Evolutionary conservation across 2,888 invertebrate genomes (phyloP).

Genomic region (Vesta saturnalis): DNA sequence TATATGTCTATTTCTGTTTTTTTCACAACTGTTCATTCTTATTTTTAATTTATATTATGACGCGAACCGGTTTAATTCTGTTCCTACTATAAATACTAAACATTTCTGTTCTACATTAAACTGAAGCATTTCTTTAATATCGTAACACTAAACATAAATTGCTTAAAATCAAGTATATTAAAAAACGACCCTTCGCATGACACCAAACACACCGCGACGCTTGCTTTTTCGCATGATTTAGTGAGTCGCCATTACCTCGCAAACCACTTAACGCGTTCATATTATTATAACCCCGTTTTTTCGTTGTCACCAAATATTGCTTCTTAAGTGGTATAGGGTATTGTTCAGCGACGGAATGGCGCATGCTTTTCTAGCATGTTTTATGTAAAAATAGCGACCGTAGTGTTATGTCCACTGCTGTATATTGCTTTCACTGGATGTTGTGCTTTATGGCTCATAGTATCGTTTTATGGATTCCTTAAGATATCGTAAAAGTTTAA

Average conservation of each 20-base stretch:
- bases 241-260: conserved; percentile 33
- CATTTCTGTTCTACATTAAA: conserved; percentile 53
- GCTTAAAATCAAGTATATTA: conserved; percentile 55
- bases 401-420: conserved; percentile 35
- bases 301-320: background rate
- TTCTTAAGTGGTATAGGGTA: conserved; percentile 4
- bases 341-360: conserved; percentile 34
- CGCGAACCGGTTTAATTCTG: conserved; percentile 33
- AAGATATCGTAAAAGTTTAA: conserved; percentile 4
- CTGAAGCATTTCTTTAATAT: conserved; percentile 56
- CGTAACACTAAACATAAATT: conserved; percentile 57
- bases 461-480: conserved; percentile 32
- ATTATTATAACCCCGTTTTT: background rate
- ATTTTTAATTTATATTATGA: background rate
- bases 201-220: conserved; percentile 39
- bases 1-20: background rate
- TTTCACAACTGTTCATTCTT: background rate
- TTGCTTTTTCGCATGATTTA: conserved; percentile 34
- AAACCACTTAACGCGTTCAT: conserved; percentile 17
- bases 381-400: conserved; percentile 39
- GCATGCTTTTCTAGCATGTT: conserved; percentile 41
- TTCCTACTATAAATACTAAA: conserved; percentile 43
- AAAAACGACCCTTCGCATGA: conserved; percentile 54
- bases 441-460: conserved; percentile 33
- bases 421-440: conserved; percentile 42